Base-by-base conservation (phyloP, 2,113 vertebrate species). In the Apodemus sylvaticus region DNA sequence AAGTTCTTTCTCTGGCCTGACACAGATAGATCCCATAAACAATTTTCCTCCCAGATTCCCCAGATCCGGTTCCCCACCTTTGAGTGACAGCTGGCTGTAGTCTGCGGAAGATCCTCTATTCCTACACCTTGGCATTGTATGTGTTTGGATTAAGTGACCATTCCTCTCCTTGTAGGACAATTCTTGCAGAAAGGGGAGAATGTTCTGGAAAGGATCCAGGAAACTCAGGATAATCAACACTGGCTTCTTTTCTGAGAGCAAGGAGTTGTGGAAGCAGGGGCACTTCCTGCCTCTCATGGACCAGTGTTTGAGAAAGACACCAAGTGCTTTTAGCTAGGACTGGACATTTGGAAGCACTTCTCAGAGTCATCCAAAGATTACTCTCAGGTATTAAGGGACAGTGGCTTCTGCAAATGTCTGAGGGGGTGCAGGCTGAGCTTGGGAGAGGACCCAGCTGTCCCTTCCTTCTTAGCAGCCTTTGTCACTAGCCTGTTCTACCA, bases 161-260 rank as follows among this genome's bases (percentile, higher is more conserved):
- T 64, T 22, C 34, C 34, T 91, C 74, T 91, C 71, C 53, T 66
- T 86, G 26, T 70, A 86, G 83, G 78, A 86, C 48, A n/a, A 13
- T 73, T 94, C 77, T 91, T 86, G 71, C 58, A 89, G 90, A 81
- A 86, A 97, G 62, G 58, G 34, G 39, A 91, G 78, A 78, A 70
- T 73, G 8, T 70, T 89, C 66, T 93, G 66, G 93, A 74, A 73
- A 90, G 51, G 71, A 89, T 7, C n/a, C 10, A 29, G 34, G 91
- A 36, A 90, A 26, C 26, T 77, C 79, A 81, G 77, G 42, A 64
- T 58, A 82, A 45, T 82, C 34, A n/a, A 20, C 26, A n/a, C 7
- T 17, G 51, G 31, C 10, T 58, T 77, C n/a, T 51, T 89, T 16
- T 3, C 62, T 48, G 86, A 86, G 48, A 36, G 45, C 17, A 42